Base-by-base conservation (phyloP, 2,888 invertebrate species). In the Helobdella robusta region DNA sequence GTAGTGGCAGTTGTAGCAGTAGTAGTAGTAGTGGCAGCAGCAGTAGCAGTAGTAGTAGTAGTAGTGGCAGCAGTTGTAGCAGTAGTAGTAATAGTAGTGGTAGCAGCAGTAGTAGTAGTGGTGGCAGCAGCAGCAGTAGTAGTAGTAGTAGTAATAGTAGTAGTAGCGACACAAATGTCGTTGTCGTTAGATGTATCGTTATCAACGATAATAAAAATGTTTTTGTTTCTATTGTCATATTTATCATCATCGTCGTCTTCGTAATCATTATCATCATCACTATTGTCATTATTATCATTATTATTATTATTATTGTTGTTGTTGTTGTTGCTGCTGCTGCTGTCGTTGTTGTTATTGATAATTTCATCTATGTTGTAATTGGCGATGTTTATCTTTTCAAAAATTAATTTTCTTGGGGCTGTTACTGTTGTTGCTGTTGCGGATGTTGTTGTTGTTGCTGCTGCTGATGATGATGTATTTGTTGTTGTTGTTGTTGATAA, bases 281-380 rank as follows among this genome's bases (percentile, higher is more conserved):
- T 6, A 30, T 56, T 40, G 11, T 40, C 44, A 40, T 15, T 40
- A n/a, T 11, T n/a, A 40, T 40, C 44, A 15, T 40, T 40, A 40
- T n/a, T n/a, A 40, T 52, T 52, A 15, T 52, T 32, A 5, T n/a
- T 30, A 28, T 20, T 30, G 54, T 54, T 20, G 28, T 20, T 28
- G 2, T 18, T 54, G n/a, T 30, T 32, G 28, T 28, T 5, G 2
- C 30, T 25, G n/a, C 25, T 28, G 32, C 23, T 30, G 28, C 32
- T 56, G 56, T 28, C 15, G 56, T 30, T 56, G 32, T 56, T 56
- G 56, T 28, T 56, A 32, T 56, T 56, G 18, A 15, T 40, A 40
- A 15, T 40, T 40, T 40, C 44, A 15, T 40, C 44, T 11, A 11
- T 40, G n/a, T n/a, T 40, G 44, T n/a, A 40, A 40, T 40, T n/a